These are phyloP conservation scores for Encarsia formosa DNA, from an alignment of 2,888 invertebrate species.

Conservation along the genomic window DNA sequence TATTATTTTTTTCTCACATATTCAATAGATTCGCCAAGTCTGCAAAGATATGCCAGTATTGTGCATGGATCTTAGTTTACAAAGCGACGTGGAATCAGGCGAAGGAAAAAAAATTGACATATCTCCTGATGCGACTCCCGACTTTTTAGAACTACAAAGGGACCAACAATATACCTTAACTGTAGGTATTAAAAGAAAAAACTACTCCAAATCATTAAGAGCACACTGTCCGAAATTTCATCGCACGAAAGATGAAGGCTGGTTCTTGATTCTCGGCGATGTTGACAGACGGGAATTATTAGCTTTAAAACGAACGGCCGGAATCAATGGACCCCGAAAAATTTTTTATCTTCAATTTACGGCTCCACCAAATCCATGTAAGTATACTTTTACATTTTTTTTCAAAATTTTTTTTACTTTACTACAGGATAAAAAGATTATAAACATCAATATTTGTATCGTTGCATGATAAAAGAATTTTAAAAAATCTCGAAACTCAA, in stretches of 20 bases:
- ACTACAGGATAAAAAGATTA: not conserved
- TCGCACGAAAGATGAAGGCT: slow-evolving; percentile 92
- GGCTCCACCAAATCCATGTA: slow-evolving; percentile 58
- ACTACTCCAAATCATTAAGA: slow-evolving; percentile 56
- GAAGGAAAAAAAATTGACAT: slow-evolving; percentile 29
- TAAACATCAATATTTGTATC: not conserved
- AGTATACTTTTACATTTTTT: slow-evolving; percentile 21
- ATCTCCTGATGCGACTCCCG: not conserved
- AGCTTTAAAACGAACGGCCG: slow-evolving; percentile 73
- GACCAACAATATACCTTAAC: slow-evolving; percentile 65
- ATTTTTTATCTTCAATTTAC: slow-evolving; percentile 60
- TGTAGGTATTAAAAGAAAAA: slow-evolving; percentile 57
- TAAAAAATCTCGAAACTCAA: too few relatives aligned
- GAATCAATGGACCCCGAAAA: slow-evolving; percentile 53
- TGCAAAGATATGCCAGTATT: slow-evolving; percentile 46
- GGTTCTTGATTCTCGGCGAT: slow-evolving; percentile 85
- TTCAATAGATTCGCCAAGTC: slow-evolving; percentile 43
- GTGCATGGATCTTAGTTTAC: slow-evolving; percentile 36
- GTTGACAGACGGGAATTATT: slow-evolving; percentile 67
- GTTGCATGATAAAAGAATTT: too few relatives aligned
- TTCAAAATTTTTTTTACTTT: not conserved
- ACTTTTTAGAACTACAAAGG: slow-evolving; percentile 33
- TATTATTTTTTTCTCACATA: too few relatives aligned
- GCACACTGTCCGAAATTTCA: slow-evolving; percentile 83
- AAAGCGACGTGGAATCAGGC: slow-evolving; percentile 30